Conservation (phyloP, 2,113 vertebrate species). For the Chiloscyllium plagiosum region DNA sequence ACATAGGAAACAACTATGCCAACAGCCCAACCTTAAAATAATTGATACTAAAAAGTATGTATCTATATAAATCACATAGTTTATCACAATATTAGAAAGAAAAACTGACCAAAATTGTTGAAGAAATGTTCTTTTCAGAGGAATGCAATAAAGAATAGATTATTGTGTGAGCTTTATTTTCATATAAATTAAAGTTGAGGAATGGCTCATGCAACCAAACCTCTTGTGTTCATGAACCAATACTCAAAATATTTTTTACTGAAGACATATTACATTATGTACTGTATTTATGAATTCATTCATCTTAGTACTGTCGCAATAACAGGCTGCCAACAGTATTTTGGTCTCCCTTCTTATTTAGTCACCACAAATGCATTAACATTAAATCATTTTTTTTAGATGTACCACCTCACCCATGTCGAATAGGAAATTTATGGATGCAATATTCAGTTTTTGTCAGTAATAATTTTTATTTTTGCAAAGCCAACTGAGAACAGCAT, state of each 20-base stretch:
- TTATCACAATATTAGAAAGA: too few species aligned
- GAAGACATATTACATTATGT: slow-evolving; percentile 1
- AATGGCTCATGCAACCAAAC: slow-evolving; percentile 18
- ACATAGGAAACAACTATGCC: too few species aligned
- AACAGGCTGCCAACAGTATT: slow-evolving; percentile 2
- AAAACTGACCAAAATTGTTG: not conserved
- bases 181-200: not conserved
- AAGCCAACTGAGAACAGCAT: not conserved
- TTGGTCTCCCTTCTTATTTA: slow-evolving; percentile 12
- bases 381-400: not conserved
- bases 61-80: too few species aligned
- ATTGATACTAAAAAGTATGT: too few species aligned
- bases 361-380: not conserved
- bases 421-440: slow-evolving; percentile 18
- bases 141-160: not conserved
- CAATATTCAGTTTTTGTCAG: slow-evolving; percentile 21
- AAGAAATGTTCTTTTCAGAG: not conserved
- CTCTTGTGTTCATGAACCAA: not conserved
- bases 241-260: not conserved
- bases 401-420: not conserved
- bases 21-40: too few species aligned
- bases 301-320: not conserved
- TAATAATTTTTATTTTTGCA: not conserved
- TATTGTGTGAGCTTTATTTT: not conserved
- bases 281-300: slow-evolving; percentile 29